Evolutionary conservation across 2,888 invertebrate genomes (phyloP).

Genomic region (Masnerella sp.): DNA sequence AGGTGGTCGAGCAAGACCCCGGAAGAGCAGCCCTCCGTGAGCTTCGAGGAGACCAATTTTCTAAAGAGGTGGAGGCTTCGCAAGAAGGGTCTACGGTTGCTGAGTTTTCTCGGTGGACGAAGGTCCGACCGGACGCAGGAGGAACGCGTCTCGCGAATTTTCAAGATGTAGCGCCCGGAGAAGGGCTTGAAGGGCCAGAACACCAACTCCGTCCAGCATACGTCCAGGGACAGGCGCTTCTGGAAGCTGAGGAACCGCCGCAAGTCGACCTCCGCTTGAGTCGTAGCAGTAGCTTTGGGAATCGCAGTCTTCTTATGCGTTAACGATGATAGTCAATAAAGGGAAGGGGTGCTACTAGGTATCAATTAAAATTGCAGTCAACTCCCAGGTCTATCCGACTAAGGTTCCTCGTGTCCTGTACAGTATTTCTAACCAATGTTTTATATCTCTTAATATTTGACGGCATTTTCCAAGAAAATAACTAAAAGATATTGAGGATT

Average conservation of each 20-base stretch:
- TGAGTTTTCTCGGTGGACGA: conserved; percentile 74
- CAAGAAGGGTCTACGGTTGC: conserved; percentile 70
- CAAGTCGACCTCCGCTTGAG: conserved; percentile 71
- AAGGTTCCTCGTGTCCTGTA: too few relatives aligned
- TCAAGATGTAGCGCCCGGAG: conserved; percentile 73
- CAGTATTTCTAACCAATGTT: too few relatives aligned
- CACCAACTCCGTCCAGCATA: conserved; percentile 74
- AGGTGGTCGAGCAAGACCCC: conserved; percentile 66
- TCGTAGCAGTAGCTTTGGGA: conserved; percentile 16
- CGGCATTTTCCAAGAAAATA: too few relatives aligned
- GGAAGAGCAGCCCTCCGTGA: conserved; percentile 63
- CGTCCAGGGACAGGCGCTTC: conserved; percentile 74
- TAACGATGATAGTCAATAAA: conserved; percentile 42
- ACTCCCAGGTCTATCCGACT: too few relatives aligned
- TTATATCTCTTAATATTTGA: too few relatives aligned
- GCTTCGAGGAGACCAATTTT: conserved; percentile 69
- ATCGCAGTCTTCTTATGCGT: conserved; percentile 31
- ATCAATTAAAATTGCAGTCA: too few relatives aligned
- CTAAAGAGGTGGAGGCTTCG: conserved; percentile 69
- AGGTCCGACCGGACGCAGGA: conserved; percentile 67
- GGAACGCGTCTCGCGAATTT: conserved; percentile 70
- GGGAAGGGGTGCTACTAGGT: too few relatives aligned
- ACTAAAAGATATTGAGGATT: too few relatives aligned
- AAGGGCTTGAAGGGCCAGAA: conserved; percentile 68
- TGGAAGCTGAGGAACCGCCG: conserved; percentile 75